Conservation (phyloP, 1,140 invertebrate species). For the Paraescarpia echinospica region DNA sequence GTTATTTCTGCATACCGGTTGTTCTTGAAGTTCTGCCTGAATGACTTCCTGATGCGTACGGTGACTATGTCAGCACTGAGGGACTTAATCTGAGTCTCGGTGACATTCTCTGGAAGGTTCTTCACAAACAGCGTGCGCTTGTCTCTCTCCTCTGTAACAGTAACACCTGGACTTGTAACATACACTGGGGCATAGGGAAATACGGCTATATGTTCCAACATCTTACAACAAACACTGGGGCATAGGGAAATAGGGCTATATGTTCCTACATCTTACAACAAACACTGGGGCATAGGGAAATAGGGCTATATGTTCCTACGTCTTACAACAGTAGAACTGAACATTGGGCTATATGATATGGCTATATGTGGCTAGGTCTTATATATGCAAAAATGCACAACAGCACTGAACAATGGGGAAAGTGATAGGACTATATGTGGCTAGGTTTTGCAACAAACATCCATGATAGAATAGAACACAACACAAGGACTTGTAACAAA, state of each 20-base stretch:
- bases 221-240: neutral
- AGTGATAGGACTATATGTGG: too few relatives aligned
- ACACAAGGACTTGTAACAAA: too few relatives aligned
- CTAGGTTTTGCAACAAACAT: too few relatives aligned
- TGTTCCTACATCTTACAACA: too few relatives aligned
- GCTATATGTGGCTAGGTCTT: too few relatives aligned
- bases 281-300: neutral
- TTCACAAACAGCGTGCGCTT: slow-evolving; percentile 2
- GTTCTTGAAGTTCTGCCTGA: neutral
- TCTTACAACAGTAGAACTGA: neutral
- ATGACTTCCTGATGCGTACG: slow-evolving; percentile 7
- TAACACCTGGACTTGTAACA: neutral
- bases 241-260: too few relatives aligned
- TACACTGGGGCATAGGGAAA: neutral
- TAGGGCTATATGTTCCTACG: too few relatives aligned
- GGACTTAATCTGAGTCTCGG: neutral
- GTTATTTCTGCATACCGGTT: neutral
- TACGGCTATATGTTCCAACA: too few relatives aligned
- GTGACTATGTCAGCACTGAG: neutral
- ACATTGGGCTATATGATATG: too few relatives aligned
- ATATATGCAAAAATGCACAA: too few relatives aligned
- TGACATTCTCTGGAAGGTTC: neutral
- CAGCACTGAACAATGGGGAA: too few relatives aligned
- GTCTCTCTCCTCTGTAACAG: slow-evolving; percentile 16
- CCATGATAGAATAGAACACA: too few relatives aligned